phyloP scores from a whole-genome alignment of 2,888 invertebrate species.

The Dichetophora obliterata region DNA sequence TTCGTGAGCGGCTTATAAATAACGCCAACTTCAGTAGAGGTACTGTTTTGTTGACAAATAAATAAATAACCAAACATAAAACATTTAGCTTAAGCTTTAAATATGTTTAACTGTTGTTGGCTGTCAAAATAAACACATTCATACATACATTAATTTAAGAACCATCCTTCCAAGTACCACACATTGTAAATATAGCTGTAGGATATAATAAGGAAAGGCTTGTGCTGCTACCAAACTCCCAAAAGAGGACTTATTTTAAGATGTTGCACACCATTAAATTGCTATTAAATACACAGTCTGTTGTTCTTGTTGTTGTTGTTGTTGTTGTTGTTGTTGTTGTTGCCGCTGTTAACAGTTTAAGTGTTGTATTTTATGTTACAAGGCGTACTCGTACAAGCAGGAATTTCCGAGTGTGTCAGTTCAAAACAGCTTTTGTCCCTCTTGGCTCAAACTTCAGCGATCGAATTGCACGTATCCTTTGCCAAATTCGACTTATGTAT shows the following conservation, averaged over 20 bases:
- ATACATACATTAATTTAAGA: no score
- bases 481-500: neutral
- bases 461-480: neutral
- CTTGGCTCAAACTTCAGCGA: neutral
- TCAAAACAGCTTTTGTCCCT: neutral
- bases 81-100: no score
- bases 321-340: neutral
- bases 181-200: no score
- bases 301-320: neutral
- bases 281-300: neutral
- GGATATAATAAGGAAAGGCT: no score
- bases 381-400: neutral
- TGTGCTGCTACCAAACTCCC: no score
- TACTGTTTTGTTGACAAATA: no score
- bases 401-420: neutral
- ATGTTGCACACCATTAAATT: constrained; percentile 13
- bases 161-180: no score
- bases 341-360: neutral
- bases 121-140: no score
- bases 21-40: no score
- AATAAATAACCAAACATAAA: no score
- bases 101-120: no score
- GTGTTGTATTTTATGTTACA: neutral
- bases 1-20: no score
- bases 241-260: neutral